Evolutionary conservation across 2,888 invertebrate species (phyloP).

Genomic region (Abrostola tripartita): DNA sequence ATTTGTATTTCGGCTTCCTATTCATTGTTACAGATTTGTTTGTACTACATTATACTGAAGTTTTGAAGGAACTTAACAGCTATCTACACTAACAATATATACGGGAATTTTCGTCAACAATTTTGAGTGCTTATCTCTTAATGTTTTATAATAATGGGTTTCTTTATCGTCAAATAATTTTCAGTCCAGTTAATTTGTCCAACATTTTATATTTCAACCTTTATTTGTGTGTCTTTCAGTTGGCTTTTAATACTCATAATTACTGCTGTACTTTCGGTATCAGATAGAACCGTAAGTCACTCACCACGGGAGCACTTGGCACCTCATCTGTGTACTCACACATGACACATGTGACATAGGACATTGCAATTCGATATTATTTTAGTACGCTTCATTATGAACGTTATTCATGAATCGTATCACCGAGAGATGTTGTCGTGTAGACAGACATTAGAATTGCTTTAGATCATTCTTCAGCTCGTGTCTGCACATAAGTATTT

Average conservation of each 20-base stretch:
- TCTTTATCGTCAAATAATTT: conserved; percentile 6
- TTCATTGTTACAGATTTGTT: too few species aligned
- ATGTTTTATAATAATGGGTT: neutral
- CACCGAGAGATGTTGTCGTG: neutral
- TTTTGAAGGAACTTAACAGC: neutral
- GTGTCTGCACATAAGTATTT: too few species aligned
- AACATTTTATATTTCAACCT: too few species aligned
- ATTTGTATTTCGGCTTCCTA: too few species aligned
- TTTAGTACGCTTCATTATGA: conserved; percentile 14
- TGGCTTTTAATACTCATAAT: neutral
- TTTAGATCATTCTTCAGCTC: too few species aligned
- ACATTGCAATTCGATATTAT: conserved; percentile 22
- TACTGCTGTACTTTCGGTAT: neutral
- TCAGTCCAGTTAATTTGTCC: neutral
- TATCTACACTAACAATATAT: too few species aligned
- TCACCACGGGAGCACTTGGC: conserved; percentile 35
- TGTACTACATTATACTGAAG: neutral
- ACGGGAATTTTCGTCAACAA: too few species aligned
- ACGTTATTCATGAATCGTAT: conserved; percentile 7
- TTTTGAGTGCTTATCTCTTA: too few species aligned
- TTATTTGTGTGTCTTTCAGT: neutral
- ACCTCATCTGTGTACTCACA: conserved; percentile 16
- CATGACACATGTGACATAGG: conserved; percentile 8
- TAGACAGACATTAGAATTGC: too few species aligned
- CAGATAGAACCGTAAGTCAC: conserved; percentile 14